Conservation (phyloP, 2,888 invertebrate species). For the Seira sanloemensis region DNA sequence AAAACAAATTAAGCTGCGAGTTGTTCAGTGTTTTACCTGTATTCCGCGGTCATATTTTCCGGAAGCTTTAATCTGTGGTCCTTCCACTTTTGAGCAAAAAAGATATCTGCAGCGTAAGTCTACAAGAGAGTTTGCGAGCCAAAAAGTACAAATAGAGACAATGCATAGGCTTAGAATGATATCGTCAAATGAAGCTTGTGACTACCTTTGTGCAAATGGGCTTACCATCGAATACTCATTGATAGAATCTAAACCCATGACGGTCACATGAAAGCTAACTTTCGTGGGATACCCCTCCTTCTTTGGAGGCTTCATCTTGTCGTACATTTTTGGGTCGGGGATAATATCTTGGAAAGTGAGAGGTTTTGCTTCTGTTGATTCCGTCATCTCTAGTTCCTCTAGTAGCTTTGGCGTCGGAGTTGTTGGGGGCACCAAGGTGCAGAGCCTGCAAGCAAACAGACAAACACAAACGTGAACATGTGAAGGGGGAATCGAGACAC, state of each 20-base stretch:
- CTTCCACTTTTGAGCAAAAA: constrained; percentile 95
- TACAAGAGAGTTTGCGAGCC: too few relatives aligned
- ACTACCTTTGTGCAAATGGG: background rate
- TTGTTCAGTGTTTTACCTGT: constrained; percentile 78
- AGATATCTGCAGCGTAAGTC: constrained; percentile 94
- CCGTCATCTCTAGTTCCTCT: constrained; percentile 46
- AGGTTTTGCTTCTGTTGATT: constrained; percentile 57
- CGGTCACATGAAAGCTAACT: constrained; percentile 94
- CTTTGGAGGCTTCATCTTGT: constrained; percentile 95
- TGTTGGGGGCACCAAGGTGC: constrained; percentile 48
- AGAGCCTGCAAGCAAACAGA: constrained; percentile 33
- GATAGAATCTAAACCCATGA: constrained; percentile 96
- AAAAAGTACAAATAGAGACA: background rate
- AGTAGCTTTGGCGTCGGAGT: constrained; percentile 58
- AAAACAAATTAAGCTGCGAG: constrained; percentile 1
- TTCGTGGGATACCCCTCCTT: constrained; percentile 91
- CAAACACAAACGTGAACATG: background rate
- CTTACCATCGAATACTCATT: constrained; percentile 96
- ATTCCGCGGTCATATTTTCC: constrained; percentile 95
- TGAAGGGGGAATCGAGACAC: too few relatives aligned
- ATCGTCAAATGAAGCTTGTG: background rate
- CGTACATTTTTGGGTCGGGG: constrained; percentile 85
- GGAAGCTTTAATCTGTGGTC: constrained; percentile 90
- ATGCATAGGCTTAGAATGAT: constrained; percentile 30
- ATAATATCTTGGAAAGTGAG: constrained; percentile 67